Percentiles rank a stretch among this genome's conserved stretches.
Conservation (phyloP, 2,113 vertebrate species). For the Chionis minor region DNA sequence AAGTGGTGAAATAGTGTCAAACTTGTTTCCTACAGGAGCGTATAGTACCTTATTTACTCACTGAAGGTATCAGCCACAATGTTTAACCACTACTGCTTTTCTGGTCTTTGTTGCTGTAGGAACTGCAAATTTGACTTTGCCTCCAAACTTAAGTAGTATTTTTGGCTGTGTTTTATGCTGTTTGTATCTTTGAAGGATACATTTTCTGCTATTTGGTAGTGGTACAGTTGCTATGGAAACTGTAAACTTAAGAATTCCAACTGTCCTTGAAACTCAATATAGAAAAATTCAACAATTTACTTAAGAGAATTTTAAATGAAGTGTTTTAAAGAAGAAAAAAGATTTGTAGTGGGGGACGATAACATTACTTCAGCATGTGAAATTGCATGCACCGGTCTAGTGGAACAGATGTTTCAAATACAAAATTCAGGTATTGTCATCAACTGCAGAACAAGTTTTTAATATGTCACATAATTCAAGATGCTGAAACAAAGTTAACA, state of each 20-base stretch:
- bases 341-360: not conserved
- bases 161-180: not conserved
- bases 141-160: not conserved
- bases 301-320: not conserved
- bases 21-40: not conserved
- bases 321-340: not conserved
- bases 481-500: not conserved
- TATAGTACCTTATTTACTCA: not conserved
- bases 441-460: not conserved
- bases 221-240: conserved; percentile 20
- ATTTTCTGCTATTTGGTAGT: not conserved
- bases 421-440: not conserved
- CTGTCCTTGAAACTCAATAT: not conserved
- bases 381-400: not conserved
- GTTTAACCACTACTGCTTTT: not conserved
- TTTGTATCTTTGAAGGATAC: not conserved
- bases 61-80: not conserved
- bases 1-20: not conserved
- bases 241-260: conserved; percentile 9
- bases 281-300: not conserved
- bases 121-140: conserved; percentile 12
- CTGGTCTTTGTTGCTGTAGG: not conserved
- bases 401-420: not conserved
- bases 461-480: not conserved
- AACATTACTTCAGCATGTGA: not conserved